A percentile compares a stretch with the other conserved stretches of the same genome.
Evolutionary conservation across 2,797 vertebrate genomes (phyloP).

Genomic region (Uromys caudimaculatus): DNA sequence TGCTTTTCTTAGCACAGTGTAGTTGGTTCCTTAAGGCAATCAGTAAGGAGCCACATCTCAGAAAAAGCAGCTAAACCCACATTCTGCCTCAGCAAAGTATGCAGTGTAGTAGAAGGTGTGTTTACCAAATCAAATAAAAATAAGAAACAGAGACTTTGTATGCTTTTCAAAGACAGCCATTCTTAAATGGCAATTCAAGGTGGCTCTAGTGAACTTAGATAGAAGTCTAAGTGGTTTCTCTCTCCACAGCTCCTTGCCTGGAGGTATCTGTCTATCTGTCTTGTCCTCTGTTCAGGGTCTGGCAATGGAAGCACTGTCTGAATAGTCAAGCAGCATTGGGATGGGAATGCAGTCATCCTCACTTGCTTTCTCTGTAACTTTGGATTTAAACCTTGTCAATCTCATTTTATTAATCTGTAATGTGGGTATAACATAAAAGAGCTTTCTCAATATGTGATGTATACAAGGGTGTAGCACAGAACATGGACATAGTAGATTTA

Average conservation of each 20-base stretch:
- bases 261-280: neutral
- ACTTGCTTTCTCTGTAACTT: neutral
- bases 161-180: neutral
- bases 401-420: neutral
- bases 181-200: neutral
- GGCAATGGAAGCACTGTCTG: neutral
- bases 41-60: constrained; percentile 47
- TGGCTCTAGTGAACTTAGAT: neutral
- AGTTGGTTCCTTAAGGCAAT: constrained; percentile 43
- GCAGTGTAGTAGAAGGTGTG: neutral
- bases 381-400: neutral
- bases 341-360: neutral
- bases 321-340: neutral
- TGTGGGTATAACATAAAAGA: neutral
- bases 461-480: neutral
- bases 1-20: constrained; percentile 28
- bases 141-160: neutral
- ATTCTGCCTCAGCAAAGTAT: neutral
- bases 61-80: constrained; percentile 21
- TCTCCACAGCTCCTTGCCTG: neutral
- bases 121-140: neutral
- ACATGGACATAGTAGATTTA: neutral
- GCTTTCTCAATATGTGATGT: neutral
- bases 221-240: neutral
- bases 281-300: neutral